These are phyloP conservation scores for Tamias sibiricus DNA, from an alignment of 2,113 vertebrate genomes.

Conservation along the genomic window DNA sequence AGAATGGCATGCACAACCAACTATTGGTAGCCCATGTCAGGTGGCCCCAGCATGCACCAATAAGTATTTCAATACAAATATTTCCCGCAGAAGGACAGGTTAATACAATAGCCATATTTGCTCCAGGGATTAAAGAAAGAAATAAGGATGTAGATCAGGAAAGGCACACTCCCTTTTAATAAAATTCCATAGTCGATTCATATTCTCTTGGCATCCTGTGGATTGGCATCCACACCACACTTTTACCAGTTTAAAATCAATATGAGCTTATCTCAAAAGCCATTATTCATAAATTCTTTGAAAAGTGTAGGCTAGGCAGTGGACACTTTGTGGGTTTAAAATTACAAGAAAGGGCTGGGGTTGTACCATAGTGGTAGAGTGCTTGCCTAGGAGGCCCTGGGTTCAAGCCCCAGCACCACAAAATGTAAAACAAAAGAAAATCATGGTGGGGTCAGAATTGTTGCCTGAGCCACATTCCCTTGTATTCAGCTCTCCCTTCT, in stretches of 20 bases:
- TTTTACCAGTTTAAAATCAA: conserved; percentile 11
- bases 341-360: background rate
- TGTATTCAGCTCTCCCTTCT: background rate
- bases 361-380: background rate
- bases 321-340: background rate
- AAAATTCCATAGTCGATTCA: background rate
- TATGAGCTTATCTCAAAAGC: background rate
- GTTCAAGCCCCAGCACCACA: background rate
- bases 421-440: background rate
- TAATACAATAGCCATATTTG: background rate
- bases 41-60: background rate
- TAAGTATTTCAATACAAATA: background rate
- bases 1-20: background rate
- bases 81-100: background rate
- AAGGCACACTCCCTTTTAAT: background rate
- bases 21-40: background rate
- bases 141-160: background rate
- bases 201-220: background rate
- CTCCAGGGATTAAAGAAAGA: background rate
- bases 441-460: background rate
- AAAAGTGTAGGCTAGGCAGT: background rate
- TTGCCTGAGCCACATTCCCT: background rate
- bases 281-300: background rate
- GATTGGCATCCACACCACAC: background rate
- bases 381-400: background rate